Base-by-base conservation (phyloP, 2,888 invertebrate genomes). In the Andrena camellia region DNA sequence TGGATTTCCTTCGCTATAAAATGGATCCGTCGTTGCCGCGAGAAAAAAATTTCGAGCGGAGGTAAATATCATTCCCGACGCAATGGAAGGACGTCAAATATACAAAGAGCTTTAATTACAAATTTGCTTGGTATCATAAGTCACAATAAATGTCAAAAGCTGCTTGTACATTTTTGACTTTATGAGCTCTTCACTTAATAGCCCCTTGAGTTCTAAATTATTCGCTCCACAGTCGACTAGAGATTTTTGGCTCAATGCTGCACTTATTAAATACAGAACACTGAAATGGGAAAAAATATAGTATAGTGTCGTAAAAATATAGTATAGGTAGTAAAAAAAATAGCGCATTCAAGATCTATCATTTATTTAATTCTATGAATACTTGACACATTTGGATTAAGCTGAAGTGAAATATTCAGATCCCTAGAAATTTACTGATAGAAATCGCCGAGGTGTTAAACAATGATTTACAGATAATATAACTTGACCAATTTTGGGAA, bases 401-500 rank as follows among this genome's bases (percentile, higher is more conserved):
- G 17, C 42, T 42, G 17, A 42, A 2, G 4, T 31, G 8, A 31
- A 67, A 54, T 31, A 17, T 42, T 29, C 4, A 73, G 57, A 73
- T 29, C 13, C 1, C 3, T 13, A 8, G 10, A 35, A 35, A 35
- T 31, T 72, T 26, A 4, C 17, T 13, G 62, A 52, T 13, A n/a
- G 23, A 67, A 73, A 62, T 74, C 54, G 31, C 60, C 31, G 26
- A 67, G 54, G 10, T 68, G 63, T 62, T 68, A 10, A 59, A 42
- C 20, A 33, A 48, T 29, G 17, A 42, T 42, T 42, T 17, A 17
- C 42, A 1, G 42, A 42, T 17, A 42, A 42, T 17, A 5, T 42
- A 42, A 42, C 42, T 42, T 4, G n/a, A 23, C 50, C 67, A 74
- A 74, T 78, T 74, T 75, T 42, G 52, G 60, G 67, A 62, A 62